A percentile compares a stretch with the other conserved stretches of the same genome.
phyloP scores from a whole-genome alignment of 2,888 invertebrate genomes.

The Oxyteleia sp. region DNA sequence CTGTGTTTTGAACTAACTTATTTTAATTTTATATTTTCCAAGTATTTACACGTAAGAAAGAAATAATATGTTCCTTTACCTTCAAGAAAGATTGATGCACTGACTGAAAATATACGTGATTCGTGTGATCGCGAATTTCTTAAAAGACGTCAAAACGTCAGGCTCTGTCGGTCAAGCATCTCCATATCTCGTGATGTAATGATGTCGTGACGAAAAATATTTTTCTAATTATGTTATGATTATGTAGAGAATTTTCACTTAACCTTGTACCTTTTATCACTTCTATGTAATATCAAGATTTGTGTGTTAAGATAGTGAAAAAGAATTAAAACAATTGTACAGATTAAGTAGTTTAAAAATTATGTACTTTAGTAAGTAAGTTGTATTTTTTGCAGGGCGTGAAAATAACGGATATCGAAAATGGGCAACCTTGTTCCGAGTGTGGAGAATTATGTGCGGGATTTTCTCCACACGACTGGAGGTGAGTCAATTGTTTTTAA shows the following conservation, averaged over 20 bases:
- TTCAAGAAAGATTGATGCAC: conserved; percentile 5
- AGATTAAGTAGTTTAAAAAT: conserved; percentile 31
- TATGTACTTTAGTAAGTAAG: too few species aligned
- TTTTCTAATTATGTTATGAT: conserved; percentile 35
- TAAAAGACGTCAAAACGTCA: conserved; percentile 58
- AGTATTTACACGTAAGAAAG: too few species aligned
- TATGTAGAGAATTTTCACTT: conserved; percentile 29
- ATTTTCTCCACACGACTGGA: conserved; percentile 95
- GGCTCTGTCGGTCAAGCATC: conserved; percentile 69
- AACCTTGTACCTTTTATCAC: conserved; percentile 30
- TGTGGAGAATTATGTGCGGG: conserved; percentile 95
- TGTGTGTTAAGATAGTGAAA: too few species aligned
- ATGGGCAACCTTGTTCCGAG: conserved; percentile 94
- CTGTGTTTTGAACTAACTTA: too few species aligned
- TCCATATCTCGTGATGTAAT: conserved; percentile 48
- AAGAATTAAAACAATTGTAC: too few species aligned
- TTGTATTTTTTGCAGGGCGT: conserved; percentile 95
- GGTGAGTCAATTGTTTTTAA: conserved; percentile 89
- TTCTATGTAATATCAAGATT: too few species aligned
- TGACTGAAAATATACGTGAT: conserved; percentile 19
- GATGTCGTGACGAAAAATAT: conserved; percentile 44
- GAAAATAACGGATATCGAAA: conserved; percentile 94
- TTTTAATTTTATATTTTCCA: too few species aligned
- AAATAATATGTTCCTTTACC: too few species aligned
- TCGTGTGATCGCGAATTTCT: conserved; percentile 29